Evolutionary conservation across 2,797 vertebrate genomes (phyloP).

Genomic region (Hypotaenidia okinawae): DNA sequence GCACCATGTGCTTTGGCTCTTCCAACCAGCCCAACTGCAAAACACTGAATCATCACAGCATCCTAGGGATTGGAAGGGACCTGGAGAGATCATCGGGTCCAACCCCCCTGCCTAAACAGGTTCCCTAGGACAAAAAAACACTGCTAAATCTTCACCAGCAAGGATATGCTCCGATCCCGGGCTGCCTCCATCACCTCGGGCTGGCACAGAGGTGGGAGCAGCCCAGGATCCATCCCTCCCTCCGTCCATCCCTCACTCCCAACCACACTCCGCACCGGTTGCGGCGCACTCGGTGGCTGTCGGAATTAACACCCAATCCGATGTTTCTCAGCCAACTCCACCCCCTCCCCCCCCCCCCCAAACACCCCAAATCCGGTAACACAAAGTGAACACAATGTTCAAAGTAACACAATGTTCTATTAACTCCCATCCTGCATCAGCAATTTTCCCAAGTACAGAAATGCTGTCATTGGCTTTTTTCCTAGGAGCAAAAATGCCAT

Average conservation of each 20-base stretch:
- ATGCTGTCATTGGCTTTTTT: constrained; percentile 58
- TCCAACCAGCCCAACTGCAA: background rate
- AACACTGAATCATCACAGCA: background rate
- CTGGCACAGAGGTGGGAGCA: background rate
- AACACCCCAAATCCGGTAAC: background rate
- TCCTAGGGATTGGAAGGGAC: no score
- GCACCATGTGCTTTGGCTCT: background rate
- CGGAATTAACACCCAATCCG: background rate
- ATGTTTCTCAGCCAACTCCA: background rate
- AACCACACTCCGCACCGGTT: background rate
- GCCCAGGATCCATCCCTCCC: background rate
- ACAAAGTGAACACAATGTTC: no score
- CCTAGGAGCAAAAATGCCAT: constrained; percentile 58
- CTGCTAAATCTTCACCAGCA: background rate
- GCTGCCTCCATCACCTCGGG: accelerated
- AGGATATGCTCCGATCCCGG: background rate
- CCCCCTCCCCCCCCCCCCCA: background rate
- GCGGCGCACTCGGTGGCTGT: background rate
- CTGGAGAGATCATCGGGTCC: no score
- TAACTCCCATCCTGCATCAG: constrained; percentile 66
- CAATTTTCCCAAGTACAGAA: constrained; percentile 62
- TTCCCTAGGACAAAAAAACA: no score
- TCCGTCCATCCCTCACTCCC: background rate
- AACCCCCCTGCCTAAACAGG: no score
- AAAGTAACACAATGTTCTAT: no score